Evolutionary conservation across 2,888 invertebrate species (phyloP).

Genomic region (Tetrapedia diversipes): DNA sequence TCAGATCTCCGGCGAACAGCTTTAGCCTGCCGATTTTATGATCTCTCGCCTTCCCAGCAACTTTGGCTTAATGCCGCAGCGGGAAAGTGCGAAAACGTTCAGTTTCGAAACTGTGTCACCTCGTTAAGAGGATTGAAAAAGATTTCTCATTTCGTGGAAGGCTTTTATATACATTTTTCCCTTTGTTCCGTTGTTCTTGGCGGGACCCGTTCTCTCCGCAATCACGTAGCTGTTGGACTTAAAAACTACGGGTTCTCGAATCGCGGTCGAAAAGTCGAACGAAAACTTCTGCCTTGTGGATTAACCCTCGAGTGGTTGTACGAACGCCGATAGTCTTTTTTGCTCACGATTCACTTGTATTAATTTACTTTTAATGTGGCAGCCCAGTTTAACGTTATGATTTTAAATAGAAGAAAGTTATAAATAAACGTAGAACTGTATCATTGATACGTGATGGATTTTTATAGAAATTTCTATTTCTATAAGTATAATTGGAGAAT

Average conservation of each 20-base stretch:
- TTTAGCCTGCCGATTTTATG: not conserved
- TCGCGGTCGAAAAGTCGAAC: not conserved
- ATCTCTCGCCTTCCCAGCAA: not conserved
- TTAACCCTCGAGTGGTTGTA: no score
- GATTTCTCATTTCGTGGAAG: slow-evolving; percentile 34
- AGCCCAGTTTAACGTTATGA: no score
- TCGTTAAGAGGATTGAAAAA: slow-evolving; percentile 52
- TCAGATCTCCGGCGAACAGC: not conserved
- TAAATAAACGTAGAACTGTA: no score
- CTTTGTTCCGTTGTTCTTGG: slow-evolving; percentile 6
- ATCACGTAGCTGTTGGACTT: not conserved
- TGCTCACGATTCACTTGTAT: no score
- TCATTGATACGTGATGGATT: no score
- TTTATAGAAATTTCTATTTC: no score
- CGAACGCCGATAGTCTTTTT: no score
- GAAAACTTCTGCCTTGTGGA: not conserved
- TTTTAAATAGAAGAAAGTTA: no score
- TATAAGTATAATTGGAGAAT: no score
- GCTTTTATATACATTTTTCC: slow-evolving; percentile 23
- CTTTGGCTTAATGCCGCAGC: not conserved
- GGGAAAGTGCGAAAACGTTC: slow-evolving; percentile 14
- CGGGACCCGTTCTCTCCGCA: not conserved
- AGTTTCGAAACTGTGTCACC: slow-evolving; percentile 31
- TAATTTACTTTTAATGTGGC: no score
- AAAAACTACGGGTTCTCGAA: not conserved